A percentile compares a stretch with the other conserved stretches of the same genome.
Evolutionary conservation across 2,113 vertebrate genomes (phyloP).

Genomic region (Megaptera novaeangliae): DNA sequence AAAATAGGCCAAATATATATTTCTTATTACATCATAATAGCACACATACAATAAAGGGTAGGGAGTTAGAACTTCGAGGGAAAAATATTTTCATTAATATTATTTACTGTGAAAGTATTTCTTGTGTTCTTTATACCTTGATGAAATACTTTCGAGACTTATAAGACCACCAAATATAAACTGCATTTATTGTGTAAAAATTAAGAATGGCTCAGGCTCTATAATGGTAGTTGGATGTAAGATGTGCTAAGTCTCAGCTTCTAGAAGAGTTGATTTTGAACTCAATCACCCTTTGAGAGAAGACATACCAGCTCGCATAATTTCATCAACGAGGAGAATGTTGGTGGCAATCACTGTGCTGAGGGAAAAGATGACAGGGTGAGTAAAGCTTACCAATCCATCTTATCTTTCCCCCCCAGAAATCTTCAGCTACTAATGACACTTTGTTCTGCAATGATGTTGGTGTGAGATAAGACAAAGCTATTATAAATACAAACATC

Average conservation of each 20-base stretch:
- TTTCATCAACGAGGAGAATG: conserved; percentile 97
- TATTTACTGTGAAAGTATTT: conserved; percentile 27
- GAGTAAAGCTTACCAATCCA: neutral
- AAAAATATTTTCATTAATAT: conserved; percentile 23
- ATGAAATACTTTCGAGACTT: conserved; percentile 38
- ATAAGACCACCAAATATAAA: conserved; percentile 19
- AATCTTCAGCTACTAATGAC: neutral
- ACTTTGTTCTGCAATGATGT: neutral
- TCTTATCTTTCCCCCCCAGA: neutral
- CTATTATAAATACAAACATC: neutral
- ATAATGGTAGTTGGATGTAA: neutral
- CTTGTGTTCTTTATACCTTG: conserved; percentile 9
- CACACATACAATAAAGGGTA: neutral
- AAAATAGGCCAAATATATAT: neutral
- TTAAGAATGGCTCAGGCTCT: neutral
- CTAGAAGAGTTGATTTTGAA: conserved; percentile 16
- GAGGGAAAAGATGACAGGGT: conserved; percentile 25
- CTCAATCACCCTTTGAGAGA: conserved; percentile 91
- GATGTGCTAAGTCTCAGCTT: conserved; percentile 20
- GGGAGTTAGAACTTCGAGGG: neutral
- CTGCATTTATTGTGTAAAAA: conserved; percentile 63
- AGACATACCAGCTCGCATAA: conserved; percentile 96
- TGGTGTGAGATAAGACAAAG: conserved; percentile 9
- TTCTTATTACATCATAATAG: neutral
- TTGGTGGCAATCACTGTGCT: conserved; percentile 97